These are phyloP conservation scores for Danio jaintianensis DNA, from an alignment of 2,797 vertebrate genomes.

Conservation along the genomic window DNA sequence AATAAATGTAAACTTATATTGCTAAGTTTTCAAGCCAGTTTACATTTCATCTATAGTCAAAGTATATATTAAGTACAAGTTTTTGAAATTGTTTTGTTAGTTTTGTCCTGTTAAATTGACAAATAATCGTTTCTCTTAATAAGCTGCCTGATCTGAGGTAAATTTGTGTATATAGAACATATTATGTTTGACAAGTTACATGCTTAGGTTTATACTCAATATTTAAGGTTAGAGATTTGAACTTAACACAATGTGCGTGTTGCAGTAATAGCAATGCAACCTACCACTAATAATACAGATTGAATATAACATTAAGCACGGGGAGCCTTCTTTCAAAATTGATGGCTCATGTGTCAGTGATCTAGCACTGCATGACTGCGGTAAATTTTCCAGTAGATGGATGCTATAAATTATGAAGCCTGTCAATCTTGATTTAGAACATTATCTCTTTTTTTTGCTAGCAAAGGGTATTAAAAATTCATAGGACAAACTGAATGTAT, in stretches of 20 bases:
- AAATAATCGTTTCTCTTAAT: too few species aligned
- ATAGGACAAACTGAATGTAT: constrained; percentile 64
- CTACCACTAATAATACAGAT: background rate
- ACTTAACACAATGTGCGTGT: background rate
- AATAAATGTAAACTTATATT: too few species aligned
- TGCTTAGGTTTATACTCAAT: background rate
- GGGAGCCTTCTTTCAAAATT: background rate
- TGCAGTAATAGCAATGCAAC: background rate
- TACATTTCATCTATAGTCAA: too few species aligned
- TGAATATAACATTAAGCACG: constrained; percentile 5
- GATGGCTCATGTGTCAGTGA: constrained; percentile 9
- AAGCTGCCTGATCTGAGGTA: background rate
- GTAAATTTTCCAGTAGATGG: constrained; percentile 56
- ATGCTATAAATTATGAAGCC: constrained; percentile 51
- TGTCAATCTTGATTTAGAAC: constrained; percentile 65
- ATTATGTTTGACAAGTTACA: background rate
- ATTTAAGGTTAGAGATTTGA: background rate
- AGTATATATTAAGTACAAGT: too few species aligned
- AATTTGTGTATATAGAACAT: background rate
- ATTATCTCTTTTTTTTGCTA: constrained; percentile 55
- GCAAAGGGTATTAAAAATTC: constrained; percentile 59
- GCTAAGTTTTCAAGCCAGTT: too few species aligned
- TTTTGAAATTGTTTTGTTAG: too few species aligned
- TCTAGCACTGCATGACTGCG: constrained; percentile 13
- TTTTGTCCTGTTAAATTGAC: too few species aligned